Base-by-base conservation (phyloP, 35 echinoderm and acorn worm genomes). In the Eucidaris tribuloides region DNA sequence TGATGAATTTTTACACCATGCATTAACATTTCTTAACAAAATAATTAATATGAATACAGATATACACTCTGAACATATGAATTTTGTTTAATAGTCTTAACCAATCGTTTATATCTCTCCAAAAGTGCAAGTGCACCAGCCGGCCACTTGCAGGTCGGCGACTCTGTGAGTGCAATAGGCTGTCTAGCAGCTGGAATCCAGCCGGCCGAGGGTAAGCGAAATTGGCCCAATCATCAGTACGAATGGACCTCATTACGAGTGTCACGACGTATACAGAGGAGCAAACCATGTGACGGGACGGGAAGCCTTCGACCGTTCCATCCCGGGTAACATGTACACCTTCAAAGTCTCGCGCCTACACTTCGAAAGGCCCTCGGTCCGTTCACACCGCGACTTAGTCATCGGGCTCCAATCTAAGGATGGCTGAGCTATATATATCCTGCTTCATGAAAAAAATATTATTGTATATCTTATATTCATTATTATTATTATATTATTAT, bases 331-430 rank as follows among this genome's bases (percentile, higher is more conserved):
- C 4, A 39, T 42, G 0, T 92, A 92, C 65, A 11, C 44, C 0
- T 87, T 92, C 45, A 48, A 57, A 36, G 84, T 92, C 11, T n/a
- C 83, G 90, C 3, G 90, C 83, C 18, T 92, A 60, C 50, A 92
- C 90, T 7, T 18, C 25, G 9, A 79, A 37, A 35, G 90, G 90
- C 37, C 45, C 46, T n/a, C 0, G 90, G 90, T 39, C 86, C 86
- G 18, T 82, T 37, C 76, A 85, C 61, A 56, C 64, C 52, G 33
- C 7, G 50, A 40, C 57, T 42, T 42, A 60, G n/a, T 23, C 57
- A 29, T 46, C 19, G 13, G 23, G 44, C 30, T 78, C 90, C 35
- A 46, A 34, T n/a, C 25, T 33, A 71, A 4, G 23, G 29, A 82
- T 42, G 77, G 48, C n/a, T 70, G 57, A 22, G 79, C 13, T 61